These are phyloP conservation scores for Apocheima hispidaria DNA, from an alignment of 2,888 invertebrate species.

Conservation along the genomic window DNA sequence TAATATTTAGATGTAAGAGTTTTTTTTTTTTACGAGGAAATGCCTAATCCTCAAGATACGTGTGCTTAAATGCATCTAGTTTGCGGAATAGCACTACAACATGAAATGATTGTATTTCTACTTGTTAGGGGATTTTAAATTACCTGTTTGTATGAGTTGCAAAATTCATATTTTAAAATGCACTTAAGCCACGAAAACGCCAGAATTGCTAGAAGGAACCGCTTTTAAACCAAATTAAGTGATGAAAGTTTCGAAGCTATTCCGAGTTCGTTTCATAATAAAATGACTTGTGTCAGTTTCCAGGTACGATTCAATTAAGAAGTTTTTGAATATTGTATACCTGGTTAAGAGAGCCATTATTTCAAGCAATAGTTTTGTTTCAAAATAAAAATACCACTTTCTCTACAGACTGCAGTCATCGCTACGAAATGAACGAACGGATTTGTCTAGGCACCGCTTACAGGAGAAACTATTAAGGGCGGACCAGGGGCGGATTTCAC, in stretches of 20 bases:
- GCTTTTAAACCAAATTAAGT: constrained; percentile 68
- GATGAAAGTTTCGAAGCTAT: constrained; percentile 69
- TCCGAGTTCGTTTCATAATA: constrained; percentile 67
- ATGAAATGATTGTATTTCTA: no score
- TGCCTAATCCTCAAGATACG: no score
- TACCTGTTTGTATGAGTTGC: no score
- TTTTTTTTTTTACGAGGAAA: no score
- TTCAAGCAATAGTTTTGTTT: not conserved
- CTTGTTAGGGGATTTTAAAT: no score
- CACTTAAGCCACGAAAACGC: not conserved
- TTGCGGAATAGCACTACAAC: no score
- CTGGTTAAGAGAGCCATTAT: constrained; percentile 41
- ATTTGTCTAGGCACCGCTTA: constrained; percentile 21
- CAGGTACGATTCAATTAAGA: constrained; percentile 67
- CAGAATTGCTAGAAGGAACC: constrained; percentile 45
- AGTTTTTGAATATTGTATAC: constrained; percentile 65
- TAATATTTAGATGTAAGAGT: no score
- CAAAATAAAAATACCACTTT: constrained; percentile 6
- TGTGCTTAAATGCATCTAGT: no score
- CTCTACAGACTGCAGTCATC: constrained; percentile 20
- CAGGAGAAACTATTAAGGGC: no score
- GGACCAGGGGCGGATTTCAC: no score
- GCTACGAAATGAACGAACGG: constrained; percentile 33
- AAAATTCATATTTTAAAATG: no score
- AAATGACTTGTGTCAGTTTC: constrained; percentile 70